These are phyloP conservation scores for Tetragonula carbonaria DNA, from an alignment of 2,888 invertebrate genomes.

Conservation along the genomic window DNA sequence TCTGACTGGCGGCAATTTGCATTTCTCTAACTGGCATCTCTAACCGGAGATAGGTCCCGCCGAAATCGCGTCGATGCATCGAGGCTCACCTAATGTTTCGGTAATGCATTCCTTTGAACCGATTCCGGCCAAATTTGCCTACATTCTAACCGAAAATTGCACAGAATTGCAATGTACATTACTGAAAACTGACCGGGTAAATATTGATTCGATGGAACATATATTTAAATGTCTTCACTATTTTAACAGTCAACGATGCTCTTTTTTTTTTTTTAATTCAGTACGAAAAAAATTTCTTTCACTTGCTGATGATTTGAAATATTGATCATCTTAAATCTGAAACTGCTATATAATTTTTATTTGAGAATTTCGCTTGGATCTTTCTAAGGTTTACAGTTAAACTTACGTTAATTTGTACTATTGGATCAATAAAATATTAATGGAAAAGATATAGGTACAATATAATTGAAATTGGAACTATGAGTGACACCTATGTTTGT, in stretches of 20 bases:
- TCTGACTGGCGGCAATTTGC: slow-evolving; percentile 70
- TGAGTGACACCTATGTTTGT: slow-evolving; percentile 55
- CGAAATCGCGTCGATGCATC: slow-evolving; percentile 53
- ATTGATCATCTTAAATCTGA: not conserved
- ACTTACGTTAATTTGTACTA: not conserved
- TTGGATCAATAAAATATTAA: not conserved
- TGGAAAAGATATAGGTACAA: not conserved
- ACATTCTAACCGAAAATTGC: slow-evolving; percentile 51
- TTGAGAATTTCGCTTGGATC: not conserved
- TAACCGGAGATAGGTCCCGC: slow-evolving; percentile 32
- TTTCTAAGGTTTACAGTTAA: not conserved
- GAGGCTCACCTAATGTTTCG: slow-evolving; percentile 47
- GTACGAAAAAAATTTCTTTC: not conserved
- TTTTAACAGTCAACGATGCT: slow-evolving; percentile 13
- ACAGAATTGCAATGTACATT: slow-evolving; percentile 15
- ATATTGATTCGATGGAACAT: slow-evolving; percentile 42
- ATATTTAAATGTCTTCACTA: not conserved
- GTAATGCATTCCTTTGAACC: slow-evolving; percentile 47
- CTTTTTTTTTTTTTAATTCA: not conserved
- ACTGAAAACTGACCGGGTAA: slow-evolving; percentile 3
- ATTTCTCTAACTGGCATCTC: slow-evolving; percentile 59
- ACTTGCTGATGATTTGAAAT: not conserved
- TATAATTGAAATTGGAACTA: slow-evolving; percentile 26
- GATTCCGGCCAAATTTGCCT: slow-evolving; percentile 43
- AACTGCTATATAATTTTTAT: not conserved